A percentile compares a stretch with the other conserved stretches of the same genome.
Evolutionary conservation across 2,888 invertebrate species (phyloP).

Genomic region (Phorcus lineatus): DNA sequence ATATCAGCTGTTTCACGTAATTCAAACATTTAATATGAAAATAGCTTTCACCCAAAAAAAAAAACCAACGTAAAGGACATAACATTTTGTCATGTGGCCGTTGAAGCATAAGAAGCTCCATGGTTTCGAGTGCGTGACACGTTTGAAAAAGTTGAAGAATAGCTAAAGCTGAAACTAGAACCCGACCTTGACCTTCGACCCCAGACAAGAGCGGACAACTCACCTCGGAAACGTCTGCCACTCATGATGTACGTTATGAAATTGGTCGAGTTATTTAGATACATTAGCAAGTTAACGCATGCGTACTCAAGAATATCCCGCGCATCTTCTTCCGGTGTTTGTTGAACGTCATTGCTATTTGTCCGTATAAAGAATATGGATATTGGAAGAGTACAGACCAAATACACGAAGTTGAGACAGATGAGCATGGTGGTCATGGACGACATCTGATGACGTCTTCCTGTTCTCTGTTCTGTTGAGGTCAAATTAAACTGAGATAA

Average conservation of each 20-base stretch:
- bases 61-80: no score
- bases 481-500: not conserved
- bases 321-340: not conserved
- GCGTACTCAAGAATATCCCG: not conserved
- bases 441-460: slow-evolving; percentile 41
- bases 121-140: no score
- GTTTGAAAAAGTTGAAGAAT: no score
- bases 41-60: no score
- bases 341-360: not conserved
- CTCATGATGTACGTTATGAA: not conserved
- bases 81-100: no score
- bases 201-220: not conserved
- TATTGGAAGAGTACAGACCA: slow-evolving; percentile 41
- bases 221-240: not conserved
- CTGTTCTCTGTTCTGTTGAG: not conserved
- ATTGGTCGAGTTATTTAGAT: not conserved
- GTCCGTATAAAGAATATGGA: slow-evolving; percentile 31
- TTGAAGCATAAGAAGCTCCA: no score
- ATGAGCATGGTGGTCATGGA: slow-evolving; percentile 43
- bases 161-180: no score
- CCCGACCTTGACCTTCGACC: not conserved
- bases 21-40: no score
- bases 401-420: slow-evolving; percentile 32
- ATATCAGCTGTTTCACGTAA: no score
- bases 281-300: not conserved